Conservation (phyloP, 2,797 vertebrate genomes). For the Tapera naevia region DNA sequence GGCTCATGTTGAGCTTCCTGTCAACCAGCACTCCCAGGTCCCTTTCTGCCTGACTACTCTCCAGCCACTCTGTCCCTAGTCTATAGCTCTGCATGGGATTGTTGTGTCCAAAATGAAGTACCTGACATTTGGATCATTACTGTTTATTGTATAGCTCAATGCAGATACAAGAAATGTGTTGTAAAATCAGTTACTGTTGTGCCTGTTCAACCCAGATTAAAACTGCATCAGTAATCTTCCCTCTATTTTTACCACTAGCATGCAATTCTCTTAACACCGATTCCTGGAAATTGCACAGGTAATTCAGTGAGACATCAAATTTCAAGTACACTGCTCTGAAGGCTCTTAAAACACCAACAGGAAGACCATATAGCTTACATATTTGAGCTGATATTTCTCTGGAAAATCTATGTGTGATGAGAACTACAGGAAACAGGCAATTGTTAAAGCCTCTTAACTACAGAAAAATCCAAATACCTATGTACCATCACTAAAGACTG, state of each 20-base stretch:
- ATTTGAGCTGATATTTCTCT: neutral
- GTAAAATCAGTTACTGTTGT: neutral
- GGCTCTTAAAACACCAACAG: neutral
- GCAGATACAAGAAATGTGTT: neutral
- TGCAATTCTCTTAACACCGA: neutral
- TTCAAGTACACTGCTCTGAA: neutral
- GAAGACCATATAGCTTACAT: neutral
- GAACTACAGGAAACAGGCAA: neutral
- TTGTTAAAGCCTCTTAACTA: no score
- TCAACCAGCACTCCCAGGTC: no score
- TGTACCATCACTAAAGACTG: neutral
- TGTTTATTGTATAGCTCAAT: neutral
- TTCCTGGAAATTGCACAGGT: neutral
- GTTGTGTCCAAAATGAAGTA: no score
- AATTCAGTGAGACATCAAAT: neutral
- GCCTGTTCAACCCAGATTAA: neutral
- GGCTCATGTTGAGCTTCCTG: no score
- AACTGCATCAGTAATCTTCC: neutral
- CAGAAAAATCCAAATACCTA: neutral
- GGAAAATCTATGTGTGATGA: neutral
- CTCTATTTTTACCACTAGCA: neutral
- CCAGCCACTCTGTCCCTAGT: no score
- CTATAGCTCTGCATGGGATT: no score
- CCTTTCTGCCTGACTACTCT: no score
- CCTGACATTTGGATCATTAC: no score